phyloP scores from a whole-genome alignment of 2,113 vertebrate species.

The Anser brachyrhynchus region DNA sequence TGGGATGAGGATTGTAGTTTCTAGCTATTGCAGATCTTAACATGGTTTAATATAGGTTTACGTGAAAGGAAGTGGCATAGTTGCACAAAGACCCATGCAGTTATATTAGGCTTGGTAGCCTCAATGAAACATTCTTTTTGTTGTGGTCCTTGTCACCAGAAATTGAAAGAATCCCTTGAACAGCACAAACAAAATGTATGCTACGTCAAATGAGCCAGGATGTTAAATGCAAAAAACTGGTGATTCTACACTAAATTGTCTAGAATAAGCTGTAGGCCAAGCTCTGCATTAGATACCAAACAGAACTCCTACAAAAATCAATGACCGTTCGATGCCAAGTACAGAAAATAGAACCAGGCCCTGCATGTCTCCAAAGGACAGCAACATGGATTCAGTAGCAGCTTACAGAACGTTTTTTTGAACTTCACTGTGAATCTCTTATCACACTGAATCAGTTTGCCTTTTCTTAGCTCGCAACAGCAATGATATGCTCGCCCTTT shows the following conservation, averaged over 20 bases:
- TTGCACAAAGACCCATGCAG: neutral
- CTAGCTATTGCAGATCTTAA: neutral
- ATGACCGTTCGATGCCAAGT: neutral
- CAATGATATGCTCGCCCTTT: neutral
- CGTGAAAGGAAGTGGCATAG: neutral
- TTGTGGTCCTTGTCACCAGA: neutral
- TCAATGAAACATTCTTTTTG: neutral
- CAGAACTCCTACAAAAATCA: neutral
- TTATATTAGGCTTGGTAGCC: neutral
- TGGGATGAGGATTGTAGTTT: neutral
- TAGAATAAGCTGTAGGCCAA: neutral
- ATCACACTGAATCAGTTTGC: neutral
- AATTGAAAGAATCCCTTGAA: neutral
- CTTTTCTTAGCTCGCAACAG: neutral
- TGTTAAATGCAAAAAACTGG: neutral
- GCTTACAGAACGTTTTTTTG: neutral
- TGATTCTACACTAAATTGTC: neutral
- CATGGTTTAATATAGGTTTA: neutral
- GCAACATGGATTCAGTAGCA: neutral
- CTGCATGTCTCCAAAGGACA: neutral
- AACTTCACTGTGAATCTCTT: neutral
- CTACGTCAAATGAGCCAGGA: neutral
- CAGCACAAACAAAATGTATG: neutral
- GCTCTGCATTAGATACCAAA: neutral
- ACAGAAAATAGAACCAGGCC: neutral